These are phyloP conservation scores for Chrysodeixis includens DNA, from an alignment of 2,888 invertebrate species.

Conservation along the genomic window DNA sequence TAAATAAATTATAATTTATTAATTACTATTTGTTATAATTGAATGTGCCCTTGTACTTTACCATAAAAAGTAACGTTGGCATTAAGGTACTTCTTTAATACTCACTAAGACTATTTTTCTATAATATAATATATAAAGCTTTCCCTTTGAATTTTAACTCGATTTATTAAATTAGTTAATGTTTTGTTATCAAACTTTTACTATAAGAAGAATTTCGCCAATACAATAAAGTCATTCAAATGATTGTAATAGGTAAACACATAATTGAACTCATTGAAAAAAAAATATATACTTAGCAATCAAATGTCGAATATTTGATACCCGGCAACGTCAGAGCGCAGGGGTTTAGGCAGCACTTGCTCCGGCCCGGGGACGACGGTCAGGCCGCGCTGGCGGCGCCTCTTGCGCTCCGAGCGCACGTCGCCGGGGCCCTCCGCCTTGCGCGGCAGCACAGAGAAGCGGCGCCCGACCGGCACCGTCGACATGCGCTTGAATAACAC, in stretches of 20 bases:
- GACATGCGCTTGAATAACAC: slow-evolving; percentile 84
- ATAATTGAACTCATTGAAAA: too few species aligned
- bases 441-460: slow-evolving; percentile 79
- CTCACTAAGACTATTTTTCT: too few species aligned
- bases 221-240: too few species aligned
- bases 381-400: slow-evolving; percentile 76
- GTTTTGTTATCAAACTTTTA: too few species aligned
- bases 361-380: slow-evolving; percentile 80
- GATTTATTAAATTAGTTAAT: too few species aligned
- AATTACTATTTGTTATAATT: slow-evolving; percentile 23
- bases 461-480: slow-evolving; percentile 77
- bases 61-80: not conserved
- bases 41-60: not conserved
- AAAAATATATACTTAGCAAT: too few species aligned
- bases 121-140: too few species aligned
- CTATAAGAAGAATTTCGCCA: too few species aligned
- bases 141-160: too few species aligned
- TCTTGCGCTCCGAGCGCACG: slow-evolving; percentile 70
- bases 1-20: slow-evolving; percentile 74
- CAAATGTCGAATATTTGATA: slow-evolving; percentile 81
- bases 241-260: too few species aligned
- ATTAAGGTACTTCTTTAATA: too few species aligned
- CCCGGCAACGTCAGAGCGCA: slow-evolving; percentile 73
- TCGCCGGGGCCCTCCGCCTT: slow-evolving; percentile 66
- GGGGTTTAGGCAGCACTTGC: slow-evolving; percentile 71